Evolutionary conservation across 1,140 invertebrate species (phyloP), one percentile per base, ranked within the genome.

Genomic region (Micrasema longulum): DNA sequence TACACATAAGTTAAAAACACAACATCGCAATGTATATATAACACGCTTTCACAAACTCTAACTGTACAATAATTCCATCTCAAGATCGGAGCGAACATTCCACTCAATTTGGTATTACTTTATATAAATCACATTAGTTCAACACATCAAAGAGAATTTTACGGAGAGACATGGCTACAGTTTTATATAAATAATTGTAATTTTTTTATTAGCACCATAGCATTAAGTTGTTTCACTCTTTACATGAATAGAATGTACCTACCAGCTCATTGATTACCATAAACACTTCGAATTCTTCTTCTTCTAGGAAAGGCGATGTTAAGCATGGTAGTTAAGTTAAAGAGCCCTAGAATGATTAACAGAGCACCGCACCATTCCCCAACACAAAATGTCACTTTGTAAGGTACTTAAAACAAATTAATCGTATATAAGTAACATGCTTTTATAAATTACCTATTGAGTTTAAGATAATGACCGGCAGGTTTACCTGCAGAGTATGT

Each of bases 121-220:
- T 18, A 48, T 20, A 48, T 2, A 48, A 14, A 48, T 48, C 47
- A 26, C 50, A 22, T 26, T 22, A 11, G 23, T 53, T 53, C 36
- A 41, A 60, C 55, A 41, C 55, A 31, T 55, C 52, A 38, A 43
- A 60, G 55, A 60, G 55, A 60, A 41, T 60, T 60, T 53, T 41
- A 60, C 31, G n/a, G 7, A 9, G 36, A 60, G 18, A 60, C 31
- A 43, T 57, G 26, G 55, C 11, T 22, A 52, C 16, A 38, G 35
- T 41, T 26, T 26, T 14, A 55, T 26, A 55, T 48, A 20, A 48
- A 26, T 31, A 53, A 53, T 2, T 22, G 35, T 41, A 41, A 41
- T 43, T 20, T 41, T 41, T 38, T 60, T 35, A 60, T 41, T 60
- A 60, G 55, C 55, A 60, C 55, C 55, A 22, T 60, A 38, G 18